A percentile compares a stretch with the other conserved stretches of the same genome.
Conservation (phyloP, 2,888 invertebrate genomes). For the Rhopalosiphum nymphaeae region DNA sequence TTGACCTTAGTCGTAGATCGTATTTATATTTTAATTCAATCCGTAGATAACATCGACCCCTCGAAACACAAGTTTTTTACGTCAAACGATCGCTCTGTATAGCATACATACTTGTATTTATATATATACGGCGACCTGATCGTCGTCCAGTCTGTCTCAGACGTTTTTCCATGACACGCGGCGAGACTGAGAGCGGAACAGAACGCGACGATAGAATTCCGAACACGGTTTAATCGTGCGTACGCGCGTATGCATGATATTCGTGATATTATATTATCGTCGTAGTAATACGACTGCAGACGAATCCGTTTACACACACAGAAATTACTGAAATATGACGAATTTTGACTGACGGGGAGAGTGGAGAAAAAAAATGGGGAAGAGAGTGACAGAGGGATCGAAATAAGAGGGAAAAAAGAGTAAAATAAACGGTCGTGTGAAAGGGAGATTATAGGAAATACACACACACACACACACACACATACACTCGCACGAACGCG, state of each 20-base stretch:
- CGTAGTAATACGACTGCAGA: neutral
- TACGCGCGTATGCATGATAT: neutral
- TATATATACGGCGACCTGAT: neutral
- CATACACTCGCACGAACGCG: neutral
- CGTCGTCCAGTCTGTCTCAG: neutral
- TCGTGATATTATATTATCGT: neutral
- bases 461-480: neutral
- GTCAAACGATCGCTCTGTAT: neutral
- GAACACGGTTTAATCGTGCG: neutral
- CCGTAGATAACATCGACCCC: too few relatives aligned
- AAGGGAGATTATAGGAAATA: constrained; percentile 40
- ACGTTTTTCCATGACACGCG: neutral
- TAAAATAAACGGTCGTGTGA: constrained; percentile 57
- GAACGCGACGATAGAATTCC: neutral
- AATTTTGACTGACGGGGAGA: neutral
- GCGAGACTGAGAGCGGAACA: neutral
- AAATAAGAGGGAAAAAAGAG: constrained; percentile 29
- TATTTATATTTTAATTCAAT: too few relatives aligned
- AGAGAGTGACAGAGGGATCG: constrained; percentile 23
- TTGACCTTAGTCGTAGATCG: too few relatives aligned
- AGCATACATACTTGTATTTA: neutral
- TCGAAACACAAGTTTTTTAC: neutral
- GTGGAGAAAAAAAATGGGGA: neutral
- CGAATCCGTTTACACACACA: neutral
- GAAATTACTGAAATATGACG: constrained; percentile 41